Evolutionary conservation across 2,797 vertebrate genomes (phyloP), one percentile per base, ranked within the genome.

Genomic region (Galagoides demidoff): DNA sequence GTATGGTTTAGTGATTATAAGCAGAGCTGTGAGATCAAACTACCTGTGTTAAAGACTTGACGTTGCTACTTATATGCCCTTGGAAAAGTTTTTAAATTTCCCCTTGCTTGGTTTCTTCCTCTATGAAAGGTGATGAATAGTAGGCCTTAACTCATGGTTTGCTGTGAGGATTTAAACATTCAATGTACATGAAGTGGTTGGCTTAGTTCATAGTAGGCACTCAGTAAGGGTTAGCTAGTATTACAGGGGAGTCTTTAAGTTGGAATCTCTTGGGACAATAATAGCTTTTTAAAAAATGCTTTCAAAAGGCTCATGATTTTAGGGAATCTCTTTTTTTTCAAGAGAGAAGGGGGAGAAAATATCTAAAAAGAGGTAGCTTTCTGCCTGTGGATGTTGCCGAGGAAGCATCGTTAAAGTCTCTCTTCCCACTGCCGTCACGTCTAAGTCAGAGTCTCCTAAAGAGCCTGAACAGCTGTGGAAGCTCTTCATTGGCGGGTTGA

Each of bases 141-240:
- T 29, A 71, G 68, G 43, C 29, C n/a, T 4, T 34, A 27, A 16
- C 14, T 43, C 19, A 12, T 14, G 25, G 39, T 87, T 85, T 90
- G 83, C 68, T 92, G 59, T 66, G 57, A 85, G 79, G 63, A 87
- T 92, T 74, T 74, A 89, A 95, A 85, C 59, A 6, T 59, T 94
- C 20, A 19, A 0, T 66, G 37, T 92, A 25, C 25, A 34, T 39
- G 13, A 81, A 27, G 7, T 49, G 2, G 64, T 93, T 96, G 59
- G 68, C 66, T 29, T 76, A 22, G 4, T 49, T 89, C 31, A 79
- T 23, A 49, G 22, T 52, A 81, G 90, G 27, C 27, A 55, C 23
- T 87, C 25, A 55, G 0, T 85, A 34, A 55, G 27, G 59, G 4
- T 87, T 78, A 92, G 34, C 70, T 89, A 1, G 68, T 85, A 37